Conservation (phyloP, 1,140 invertebrate species). For the Chironomus striatipennis region DNA sequence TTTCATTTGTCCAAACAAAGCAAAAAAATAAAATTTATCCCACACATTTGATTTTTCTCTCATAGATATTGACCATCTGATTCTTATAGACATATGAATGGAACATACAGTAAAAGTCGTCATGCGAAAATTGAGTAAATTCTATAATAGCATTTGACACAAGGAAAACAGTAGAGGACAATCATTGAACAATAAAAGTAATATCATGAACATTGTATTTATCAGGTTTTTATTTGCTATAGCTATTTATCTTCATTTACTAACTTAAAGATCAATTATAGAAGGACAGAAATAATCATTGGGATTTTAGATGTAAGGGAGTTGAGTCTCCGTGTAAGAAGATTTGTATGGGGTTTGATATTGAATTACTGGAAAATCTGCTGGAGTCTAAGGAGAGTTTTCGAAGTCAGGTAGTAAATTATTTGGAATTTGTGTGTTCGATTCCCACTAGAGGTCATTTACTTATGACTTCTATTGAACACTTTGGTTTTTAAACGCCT, state of each 20-base stretch:
- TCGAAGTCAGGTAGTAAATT: no score
- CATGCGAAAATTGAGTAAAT: constrained; percentile 3
- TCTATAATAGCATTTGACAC: not conserved
- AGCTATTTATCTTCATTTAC: constrained; percentile 23
- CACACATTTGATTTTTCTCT: not conserved
- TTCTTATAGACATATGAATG: not conserved
- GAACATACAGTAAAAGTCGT: no score
- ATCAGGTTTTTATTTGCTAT: not conserved
- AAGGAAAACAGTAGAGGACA: not conserved
- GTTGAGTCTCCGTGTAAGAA: no score
- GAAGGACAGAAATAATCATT: not conserved
- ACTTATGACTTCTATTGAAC: no score
- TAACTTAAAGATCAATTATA: constrained; percentile 18
- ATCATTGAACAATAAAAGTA: constrained; percentile 23
- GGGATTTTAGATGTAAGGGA: no score
- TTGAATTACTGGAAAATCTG: no score
- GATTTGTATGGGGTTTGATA: no score
- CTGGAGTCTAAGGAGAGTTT: no score
- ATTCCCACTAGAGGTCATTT: no score
- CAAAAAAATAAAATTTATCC: not conserved
- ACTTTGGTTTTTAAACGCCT: no score
- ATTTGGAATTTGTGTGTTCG: no score
- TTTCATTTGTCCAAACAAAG: constrained; percentile 5
- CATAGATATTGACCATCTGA: no score
- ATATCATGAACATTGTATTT: constrained; percentile 2